phyloP scores from a whole-genome alignment of 2,888 invertebrate genomes.

The Lampropteryx suffumata region DNA sequence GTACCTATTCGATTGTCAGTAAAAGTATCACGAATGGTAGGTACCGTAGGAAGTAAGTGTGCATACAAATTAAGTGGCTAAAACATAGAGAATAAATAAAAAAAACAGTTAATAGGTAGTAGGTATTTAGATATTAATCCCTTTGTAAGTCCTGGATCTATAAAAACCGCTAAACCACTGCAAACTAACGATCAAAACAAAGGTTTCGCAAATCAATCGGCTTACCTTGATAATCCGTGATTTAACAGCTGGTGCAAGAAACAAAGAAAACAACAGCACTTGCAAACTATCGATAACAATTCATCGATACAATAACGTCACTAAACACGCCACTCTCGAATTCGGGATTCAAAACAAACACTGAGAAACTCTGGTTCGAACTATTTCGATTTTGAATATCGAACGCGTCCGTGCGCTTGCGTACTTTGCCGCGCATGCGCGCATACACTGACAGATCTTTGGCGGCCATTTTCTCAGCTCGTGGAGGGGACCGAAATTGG shows the following conservation, averaged over 20 bases:
- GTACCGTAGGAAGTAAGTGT: not conserved
- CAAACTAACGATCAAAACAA: conserved; percentile 26
- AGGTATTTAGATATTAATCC: too few species aligned
- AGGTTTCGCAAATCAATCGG: conserved; percentile 50
- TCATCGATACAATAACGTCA: conserved; percentile 21
- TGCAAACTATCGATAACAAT: conserved; percentile 18
- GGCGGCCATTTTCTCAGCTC: conserved; percentile 66
- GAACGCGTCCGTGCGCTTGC: conserved; percentile 59
- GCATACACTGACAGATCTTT: conserved; percentile 62
- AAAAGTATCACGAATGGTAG: not conserved
- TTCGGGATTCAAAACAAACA: conserved; percentile 26
- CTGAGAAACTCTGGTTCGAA: conserved; percentile 36
- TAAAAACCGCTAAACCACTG: not conserved
- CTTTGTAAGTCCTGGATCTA: not conserved
- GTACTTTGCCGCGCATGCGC: conserved; percentile 64
- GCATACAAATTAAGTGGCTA: too few species aligned
- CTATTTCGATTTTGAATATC: conserved; percentile 35
- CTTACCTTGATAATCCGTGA: conserved; percentile 71
- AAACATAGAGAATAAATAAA: too few species aligned
- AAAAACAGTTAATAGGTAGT: too few species aligned
- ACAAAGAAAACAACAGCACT: conserved; percentile 53
- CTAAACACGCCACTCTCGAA: conserved; percentile 29
- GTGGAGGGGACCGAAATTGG: conserved; percentile 70
- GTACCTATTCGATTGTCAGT: not conserved
- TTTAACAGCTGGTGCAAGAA: conserved; percentile 67